Evolutionary conservation across 2,113 vertebrate genomes (phyloP).

Genomic region (Brachirus orientalis): DNA sequence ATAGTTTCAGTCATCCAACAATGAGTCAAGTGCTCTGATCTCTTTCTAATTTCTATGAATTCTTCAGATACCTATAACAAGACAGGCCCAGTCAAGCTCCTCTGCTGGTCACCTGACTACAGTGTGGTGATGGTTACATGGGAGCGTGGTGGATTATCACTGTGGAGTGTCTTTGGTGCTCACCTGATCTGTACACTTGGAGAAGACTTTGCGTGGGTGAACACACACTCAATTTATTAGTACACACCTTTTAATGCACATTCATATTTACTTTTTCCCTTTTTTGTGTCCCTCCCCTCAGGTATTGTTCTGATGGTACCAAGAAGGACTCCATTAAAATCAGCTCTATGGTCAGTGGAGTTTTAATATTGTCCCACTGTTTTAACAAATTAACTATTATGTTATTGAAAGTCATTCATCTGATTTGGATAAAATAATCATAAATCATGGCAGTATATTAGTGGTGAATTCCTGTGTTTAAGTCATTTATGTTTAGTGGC

Average conservation of each 20-base stretch:
- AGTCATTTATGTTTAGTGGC: not conserved
- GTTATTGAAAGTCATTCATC: no score
- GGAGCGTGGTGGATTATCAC: conserved; percentile 93
- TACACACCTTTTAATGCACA: not conserved
- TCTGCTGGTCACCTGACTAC: conserved; percentile 96
- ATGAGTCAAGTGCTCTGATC: not conserved
- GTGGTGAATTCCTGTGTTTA: not conserved
- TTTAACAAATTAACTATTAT: not conserved
- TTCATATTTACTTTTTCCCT: not conserved
- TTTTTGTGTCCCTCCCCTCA: conserved; percentile 66
- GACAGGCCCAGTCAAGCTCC: conserved; percentile 94
- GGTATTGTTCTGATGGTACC: conserved; percentile 93
- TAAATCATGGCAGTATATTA: not conserved
- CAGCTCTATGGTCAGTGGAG: conserved; percentile 90
- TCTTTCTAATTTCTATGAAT: not conserved
- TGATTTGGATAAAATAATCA: no score
- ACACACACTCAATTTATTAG: conserved; percentile 1
- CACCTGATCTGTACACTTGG: conserved; percentile 98
- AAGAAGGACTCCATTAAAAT: conserved; percentile 98
- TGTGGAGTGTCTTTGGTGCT: conserved; percentile 99
- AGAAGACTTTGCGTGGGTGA: conserved; percentile 96
- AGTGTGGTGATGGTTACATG: conserved; percentile 96
- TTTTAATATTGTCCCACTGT: not conserved
- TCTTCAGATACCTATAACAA: conserved; percentile 95
- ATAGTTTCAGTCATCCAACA: no score